A percentile compares a stretch with the other conserved stretches of the same genome.
These are phyloP conservation scores for Nesoenas mayeri DNA, from an alignment of 2,113 vertebrate species.

Conservation along the genomic window DNA sequence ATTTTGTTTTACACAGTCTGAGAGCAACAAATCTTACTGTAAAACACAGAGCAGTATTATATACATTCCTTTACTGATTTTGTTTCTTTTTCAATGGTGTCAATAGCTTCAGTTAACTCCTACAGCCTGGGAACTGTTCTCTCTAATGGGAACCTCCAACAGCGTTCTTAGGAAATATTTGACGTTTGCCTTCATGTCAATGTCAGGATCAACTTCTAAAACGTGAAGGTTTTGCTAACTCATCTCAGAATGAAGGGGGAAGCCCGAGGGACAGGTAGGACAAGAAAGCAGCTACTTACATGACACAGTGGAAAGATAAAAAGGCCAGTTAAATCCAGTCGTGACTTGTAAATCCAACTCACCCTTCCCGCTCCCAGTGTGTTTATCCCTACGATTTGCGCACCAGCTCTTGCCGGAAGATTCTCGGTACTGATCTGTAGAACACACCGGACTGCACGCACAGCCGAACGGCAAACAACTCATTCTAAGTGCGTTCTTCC, in stretches of 20 bases:
- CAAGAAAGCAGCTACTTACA: slow-evolving; percentile 81
- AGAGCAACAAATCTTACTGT: slow-evolving; percentile 90
- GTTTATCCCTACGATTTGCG: slow-evolving; percentile 16
- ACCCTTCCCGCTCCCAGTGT: not conserved
- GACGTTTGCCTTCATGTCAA: slow-evolving; percentile 71
- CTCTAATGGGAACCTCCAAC: slow-evolving; percentile 74
- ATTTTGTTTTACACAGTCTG: slow-evolving; percentile 91
- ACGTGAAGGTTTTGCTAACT: slow-evolving; percentile 64
- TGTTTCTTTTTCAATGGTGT: slow-evolving; percentile 64
- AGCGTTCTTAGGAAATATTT: slow-evolving; percentile 53
- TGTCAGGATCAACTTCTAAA: slow-evolving; percentile 66
- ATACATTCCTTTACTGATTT: slow-evolving; percentile 86
- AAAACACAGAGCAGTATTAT: slow-evolving; percentile 89
- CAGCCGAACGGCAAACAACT: slow-evolving; percentile 67
- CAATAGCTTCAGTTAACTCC: slow-evolving; percentile 80
- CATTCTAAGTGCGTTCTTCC: slow-evolving; percentile 62
- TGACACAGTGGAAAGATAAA: slow-evolving; percentile 77
- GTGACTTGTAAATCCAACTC: slow-evolving; percentile 73
- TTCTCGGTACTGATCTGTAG: slow-evolving; percentile 24
- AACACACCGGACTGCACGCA: slow-evolving; percentile 54
- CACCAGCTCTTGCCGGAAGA: slow-evolving; percentile 53
- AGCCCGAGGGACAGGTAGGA: slow-evolving; percentile 70
- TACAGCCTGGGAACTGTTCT: slow-evolving; percentile 74
- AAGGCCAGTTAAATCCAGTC: slow-evolving; percentile 73
- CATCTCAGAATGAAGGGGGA: slow-evolving; percentile 68